Evolutionary conservation across 1,140 invertebrate species (phyloP).

Genomic region (Bradynema listronoti): DNA sequence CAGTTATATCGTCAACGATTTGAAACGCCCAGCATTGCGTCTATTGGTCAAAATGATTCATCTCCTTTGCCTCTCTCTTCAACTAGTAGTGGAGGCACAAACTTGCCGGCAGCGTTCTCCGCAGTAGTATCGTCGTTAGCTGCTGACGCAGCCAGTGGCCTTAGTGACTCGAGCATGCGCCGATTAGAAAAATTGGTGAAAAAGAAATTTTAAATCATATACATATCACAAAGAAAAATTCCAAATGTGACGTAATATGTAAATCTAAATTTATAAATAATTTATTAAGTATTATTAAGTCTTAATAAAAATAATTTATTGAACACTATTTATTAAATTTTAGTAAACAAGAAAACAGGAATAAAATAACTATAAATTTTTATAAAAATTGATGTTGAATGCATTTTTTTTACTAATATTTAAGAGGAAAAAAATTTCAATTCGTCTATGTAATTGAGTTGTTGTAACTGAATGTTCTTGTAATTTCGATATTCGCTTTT

Average conservation of each 20-base stretch:
- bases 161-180: slow-evolving; percentile 44
- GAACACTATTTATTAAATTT: too few species aligned
- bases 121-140: slow-evolving; percentile 45
- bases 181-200: slow-evolving; percentile 55
- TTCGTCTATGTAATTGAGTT: slow-evolving; percentile 1
- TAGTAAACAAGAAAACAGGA: too few species aligned
- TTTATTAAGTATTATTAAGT: too few species aligned
- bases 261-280: too few species aligned
- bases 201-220: slow-evolving; percentile 20
- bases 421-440: too few species aligned
- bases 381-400: too few species aligned
- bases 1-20: slow-evolving; percentile 18
- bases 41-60: slow-evolving; percentile 10
- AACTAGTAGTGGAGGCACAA: too few species aligned
- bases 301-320: too few species aligned
- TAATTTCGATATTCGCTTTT: slow-evolving; percentile 5
- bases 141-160: slow-evolving; percentile 43
- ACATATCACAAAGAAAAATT: too few species aligned
- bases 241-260: too few species aligned
- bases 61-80: slow-evolving; percentile 41
- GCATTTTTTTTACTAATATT: too few species aligned
- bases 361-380: too few species aligned
- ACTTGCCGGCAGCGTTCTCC: slow-evolving; percentile 48
- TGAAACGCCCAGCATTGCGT: background rate
- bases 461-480: slow-evolving; percentile 4